Conservation (phyloP, 2,113 vertebrate species). For the Sinocyclocheilus rhinocerous region DNA sequence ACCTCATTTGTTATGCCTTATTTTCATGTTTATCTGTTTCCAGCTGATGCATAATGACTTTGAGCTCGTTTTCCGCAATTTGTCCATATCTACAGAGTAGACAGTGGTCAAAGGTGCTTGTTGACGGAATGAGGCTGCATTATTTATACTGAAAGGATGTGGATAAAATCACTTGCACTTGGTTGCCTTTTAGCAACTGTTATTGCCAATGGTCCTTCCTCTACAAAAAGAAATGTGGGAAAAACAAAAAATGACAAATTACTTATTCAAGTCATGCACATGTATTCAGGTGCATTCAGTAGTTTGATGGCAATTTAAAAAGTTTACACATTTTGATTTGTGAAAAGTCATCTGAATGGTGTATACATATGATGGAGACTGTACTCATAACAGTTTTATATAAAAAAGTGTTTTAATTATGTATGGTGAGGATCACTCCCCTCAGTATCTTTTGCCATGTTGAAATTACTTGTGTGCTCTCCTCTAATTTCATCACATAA, state of each 20-base stretch:
- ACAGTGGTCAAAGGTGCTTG: not conserved
- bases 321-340: not conserved
- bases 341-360: not conserved
- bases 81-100: not conserved
- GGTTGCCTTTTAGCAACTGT: slow-evolving; percentile 17
- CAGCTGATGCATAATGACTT: slow-evolving; percentile 6
- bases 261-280: not conserved
- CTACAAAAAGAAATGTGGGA: not conserved
- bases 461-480: not conserved
- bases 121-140: slow-evolving; percentile 13
- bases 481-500: too few relatives aligned
- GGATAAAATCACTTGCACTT: not conserved
- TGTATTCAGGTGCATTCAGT: not conserved
- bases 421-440: not conserved
- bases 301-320: not conserved
- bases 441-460: not conserved
- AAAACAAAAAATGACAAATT: not conserved
- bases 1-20: slow-evolving; percentile 14
- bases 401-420: not conserved
- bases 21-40: slow-evolving; percentile 26
- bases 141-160: not conserved
- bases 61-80: slow-evolving; percentile 2
- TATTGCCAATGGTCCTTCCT: not conserved
- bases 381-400: not conserved
- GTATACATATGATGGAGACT: not conserved